Conservation (phyloP, 1,140 invertebrate genomes). For the Asbolus verrucosus region DNA sequence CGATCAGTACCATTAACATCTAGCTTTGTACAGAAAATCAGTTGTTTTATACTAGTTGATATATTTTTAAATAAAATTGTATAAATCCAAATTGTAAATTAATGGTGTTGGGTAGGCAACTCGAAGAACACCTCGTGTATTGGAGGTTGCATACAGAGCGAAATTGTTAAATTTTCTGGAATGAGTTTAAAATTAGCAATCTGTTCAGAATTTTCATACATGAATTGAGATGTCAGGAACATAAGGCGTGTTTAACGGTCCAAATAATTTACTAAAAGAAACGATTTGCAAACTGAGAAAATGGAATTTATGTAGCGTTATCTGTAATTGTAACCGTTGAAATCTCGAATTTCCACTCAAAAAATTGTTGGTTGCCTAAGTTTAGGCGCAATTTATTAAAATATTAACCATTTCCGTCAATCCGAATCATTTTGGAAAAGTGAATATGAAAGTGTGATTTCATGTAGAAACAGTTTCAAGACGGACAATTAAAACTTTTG, state of each 20-base stretch:
- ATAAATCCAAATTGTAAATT: no score
- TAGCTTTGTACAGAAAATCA: slow-evolving; percentile 1
- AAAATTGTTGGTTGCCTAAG: no score
- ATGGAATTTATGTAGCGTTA: no score
- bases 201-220: neutral
- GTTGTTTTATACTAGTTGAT: slow-evolving; percentile 25
- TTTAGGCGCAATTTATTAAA: no score
- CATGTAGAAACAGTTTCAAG: no score
- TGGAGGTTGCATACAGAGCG: neutral
- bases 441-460: no score
- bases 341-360: no score
- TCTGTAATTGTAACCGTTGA: no score
- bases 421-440: no score
- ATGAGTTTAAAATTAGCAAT: neutral
- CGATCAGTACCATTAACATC: neutral
- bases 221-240: slow-evolving; percentile 30
- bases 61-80: slow-evolving; percentile 19
- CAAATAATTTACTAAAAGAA: slow-evolving; percentile 28
- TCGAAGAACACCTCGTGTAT: neutral
- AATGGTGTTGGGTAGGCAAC: neutral
- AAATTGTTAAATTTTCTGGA: no score
- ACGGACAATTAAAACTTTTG: no score
- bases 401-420: no score
- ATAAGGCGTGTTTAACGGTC: slow-evolving; percentile 30
- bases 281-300: neutral